Evolutionary conservation across 1,140 invertebrate species (phyloP).

Genomic region (Parapsyche elsis): DNA sequence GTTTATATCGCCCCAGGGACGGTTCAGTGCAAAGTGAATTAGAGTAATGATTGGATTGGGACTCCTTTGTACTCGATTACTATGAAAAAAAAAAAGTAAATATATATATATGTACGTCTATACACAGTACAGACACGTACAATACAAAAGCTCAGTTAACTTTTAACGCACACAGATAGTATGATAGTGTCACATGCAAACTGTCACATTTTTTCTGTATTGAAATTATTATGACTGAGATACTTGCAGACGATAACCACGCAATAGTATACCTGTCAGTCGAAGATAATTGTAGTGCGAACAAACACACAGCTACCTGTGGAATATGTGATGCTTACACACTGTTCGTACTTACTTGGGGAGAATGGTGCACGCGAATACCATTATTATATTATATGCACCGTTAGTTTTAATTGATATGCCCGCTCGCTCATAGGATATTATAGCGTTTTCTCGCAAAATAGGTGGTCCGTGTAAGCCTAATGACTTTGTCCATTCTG

Average conservation of each 20-base stretch:
- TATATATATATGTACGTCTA: no score
- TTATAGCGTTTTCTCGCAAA: slow-evolving; percentile 2
- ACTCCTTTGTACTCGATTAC: background rate
- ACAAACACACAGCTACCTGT: slow-evolving; percentile 42
- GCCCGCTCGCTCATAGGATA: background rate
- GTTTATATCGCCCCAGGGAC: slow-evolving; percentile 48
- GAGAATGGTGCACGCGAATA: slow-evolving; percentile 1
- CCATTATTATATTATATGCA: slow-evolving; percentile 34
- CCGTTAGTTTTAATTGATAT: slow-evolving; percentile 36
- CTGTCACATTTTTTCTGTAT: background rate
- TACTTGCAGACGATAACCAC: slow-evolving; percentile 17
- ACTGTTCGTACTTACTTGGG: background rate
- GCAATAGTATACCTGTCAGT: slow-evolving; percentile 25
- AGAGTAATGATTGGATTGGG: slow-evolving; percentile 32
- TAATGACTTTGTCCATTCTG: slow-evolving; percentile 18
- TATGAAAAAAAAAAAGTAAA: no score
- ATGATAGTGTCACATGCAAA: background rate
- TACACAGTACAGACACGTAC: no score
- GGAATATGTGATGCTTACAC: background rate
- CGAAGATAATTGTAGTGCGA: slow-evolving; percentile 41
- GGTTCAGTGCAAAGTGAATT: slow-evolving; percentile 30
- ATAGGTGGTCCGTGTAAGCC: background rate
- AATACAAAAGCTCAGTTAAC: background rate
- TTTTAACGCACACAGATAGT: background rate
- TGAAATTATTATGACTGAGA: slow-evolving; percentile 18